These are phyloP conservation scores for Orchesella cincta DNA, from an alignment of 1,140 invertebrate species.

Conservation along the genomic window DNA sequence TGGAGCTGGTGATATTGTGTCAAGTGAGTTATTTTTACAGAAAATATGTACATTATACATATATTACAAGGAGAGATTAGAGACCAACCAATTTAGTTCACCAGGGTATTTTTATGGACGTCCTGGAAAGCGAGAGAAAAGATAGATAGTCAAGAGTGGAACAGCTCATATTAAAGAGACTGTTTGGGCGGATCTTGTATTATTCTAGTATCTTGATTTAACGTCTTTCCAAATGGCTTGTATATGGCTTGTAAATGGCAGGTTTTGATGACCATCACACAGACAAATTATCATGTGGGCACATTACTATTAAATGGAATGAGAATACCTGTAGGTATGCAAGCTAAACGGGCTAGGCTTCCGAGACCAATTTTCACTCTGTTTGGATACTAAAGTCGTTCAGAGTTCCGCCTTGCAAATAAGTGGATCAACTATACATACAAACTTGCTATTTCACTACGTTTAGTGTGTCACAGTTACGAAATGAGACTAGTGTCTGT, in stretches of 20 bases:
- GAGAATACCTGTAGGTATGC: not conserved
- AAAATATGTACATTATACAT: not conserved
- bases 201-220: conserved; percentile 40
- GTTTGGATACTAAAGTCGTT: not conserved
- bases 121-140: conserved; percentile 36
- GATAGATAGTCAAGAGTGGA: no score
- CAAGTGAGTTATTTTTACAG: not conserved
- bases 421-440: conserved; percentile 22
- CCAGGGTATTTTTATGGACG: conserved; percentile 30
- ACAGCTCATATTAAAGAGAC: no score
- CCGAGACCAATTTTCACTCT: not conserved
- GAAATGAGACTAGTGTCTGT: no score
- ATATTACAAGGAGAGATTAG: conserved; percentile 33
- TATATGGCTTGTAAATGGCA: conserved; percentile 25
- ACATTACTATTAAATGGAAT: not conserved
- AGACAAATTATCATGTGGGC: conserved; percentile 8
- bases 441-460: no score
- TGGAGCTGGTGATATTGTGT: not conserved
- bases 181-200: conserved; percentile 17
- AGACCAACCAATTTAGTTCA: conserved; percentile 16
- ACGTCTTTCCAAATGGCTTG: conserved; percentile 36
- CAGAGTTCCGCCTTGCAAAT: conserved; percentile 4
- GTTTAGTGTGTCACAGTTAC: no score
- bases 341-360: not conserved
- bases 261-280: conserved; percentile 17